Conservation (phyloP, 2,113 vertebrate genomes). For the Siniperca chuatsi region DNA sequence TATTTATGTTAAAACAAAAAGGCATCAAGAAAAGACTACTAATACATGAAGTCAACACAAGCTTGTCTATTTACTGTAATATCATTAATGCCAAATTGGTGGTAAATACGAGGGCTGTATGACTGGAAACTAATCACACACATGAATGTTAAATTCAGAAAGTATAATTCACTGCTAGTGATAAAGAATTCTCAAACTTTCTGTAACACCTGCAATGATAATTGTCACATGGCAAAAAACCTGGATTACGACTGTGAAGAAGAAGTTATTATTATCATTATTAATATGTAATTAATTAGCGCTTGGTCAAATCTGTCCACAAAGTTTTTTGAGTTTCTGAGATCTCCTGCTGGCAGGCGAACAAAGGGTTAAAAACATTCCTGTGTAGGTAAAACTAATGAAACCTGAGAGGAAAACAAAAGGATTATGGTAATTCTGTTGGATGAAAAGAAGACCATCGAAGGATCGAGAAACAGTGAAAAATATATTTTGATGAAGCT, state of each 20-base stretch:
- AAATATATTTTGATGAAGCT: not conserved
- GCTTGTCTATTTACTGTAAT: not conserved
- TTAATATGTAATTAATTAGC: not conserved
- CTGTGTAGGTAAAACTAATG: not conserved
- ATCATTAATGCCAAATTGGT: no score
- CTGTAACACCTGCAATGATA: not conserved
- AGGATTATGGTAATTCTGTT: conserved; percentile 1
- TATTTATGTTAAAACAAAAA: not conserved
- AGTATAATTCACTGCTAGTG: no score
- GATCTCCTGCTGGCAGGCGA: no score
- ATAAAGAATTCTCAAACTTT: no score
- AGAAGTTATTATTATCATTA: not conserved
- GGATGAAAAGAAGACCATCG: not conserved
- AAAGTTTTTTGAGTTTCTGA: not conserved
- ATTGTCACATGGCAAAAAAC: not conserved
- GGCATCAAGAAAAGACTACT: not conserved
- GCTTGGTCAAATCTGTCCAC: not conserved
- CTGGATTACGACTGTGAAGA: not conserved
- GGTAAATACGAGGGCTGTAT: not conserved
- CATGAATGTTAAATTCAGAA: not conserved
- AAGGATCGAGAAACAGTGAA: not conserved
- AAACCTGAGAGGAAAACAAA: conserved; percentile 21
- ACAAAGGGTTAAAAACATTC: not conserved
- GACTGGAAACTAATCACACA: not conserved
- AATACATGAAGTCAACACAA: not conserved